phyloP scores from a whole-genome alignment of 2,888 invertebrate species.

The Mythimna impura region DNA sequence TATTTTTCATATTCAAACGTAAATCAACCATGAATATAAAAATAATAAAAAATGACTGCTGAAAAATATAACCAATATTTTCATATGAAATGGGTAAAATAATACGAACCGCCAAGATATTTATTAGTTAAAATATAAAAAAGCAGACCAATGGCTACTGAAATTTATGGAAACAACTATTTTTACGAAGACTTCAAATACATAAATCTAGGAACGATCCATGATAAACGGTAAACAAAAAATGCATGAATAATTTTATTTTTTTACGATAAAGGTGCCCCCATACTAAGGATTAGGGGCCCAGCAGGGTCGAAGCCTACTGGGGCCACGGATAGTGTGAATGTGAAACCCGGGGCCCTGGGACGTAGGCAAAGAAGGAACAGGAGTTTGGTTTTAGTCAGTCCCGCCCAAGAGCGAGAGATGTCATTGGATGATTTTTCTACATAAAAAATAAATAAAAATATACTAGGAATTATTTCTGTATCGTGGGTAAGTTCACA shows the following conservation, averaged over 20 bases:
- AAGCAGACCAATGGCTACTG: neutral
- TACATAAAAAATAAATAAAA: too few species aligned
- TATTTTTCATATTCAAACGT: neutral
- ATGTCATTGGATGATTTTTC: too few species aligned
- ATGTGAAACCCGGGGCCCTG: too few species aligned
- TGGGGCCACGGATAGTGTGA: too few species aligned
- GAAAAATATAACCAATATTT: neutral
- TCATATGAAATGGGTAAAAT: neutral
- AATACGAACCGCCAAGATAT: constrained; percentile 7
- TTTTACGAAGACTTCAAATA: constrained; percentile 2
- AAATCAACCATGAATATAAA: neutral
- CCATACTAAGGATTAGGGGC: too few species aligned
- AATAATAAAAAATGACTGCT: neutral
- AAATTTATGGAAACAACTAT: constrained; percentile 16
- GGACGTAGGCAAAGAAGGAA: too few species aligned
- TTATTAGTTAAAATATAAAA: constrained; percentile 4
- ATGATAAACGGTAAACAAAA: constrained; percentile 33
- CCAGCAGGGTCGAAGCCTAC: too few species aligned
- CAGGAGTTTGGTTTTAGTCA: too few species aligned
- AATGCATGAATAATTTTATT: neutral
- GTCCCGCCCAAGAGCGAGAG: too few species aligned
- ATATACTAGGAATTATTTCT: too few species aligned
- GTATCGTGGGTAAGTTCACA: too few species aligned
- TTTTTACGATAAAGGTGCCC: too few species aligned
- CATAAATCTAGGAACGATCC: constrained; percentile 30